These are phyloP conservation scores for Plestiodon gilberti DNA, from an alignment of 2,113 vertebrate species.

Conservation along the genomic window DNA sequence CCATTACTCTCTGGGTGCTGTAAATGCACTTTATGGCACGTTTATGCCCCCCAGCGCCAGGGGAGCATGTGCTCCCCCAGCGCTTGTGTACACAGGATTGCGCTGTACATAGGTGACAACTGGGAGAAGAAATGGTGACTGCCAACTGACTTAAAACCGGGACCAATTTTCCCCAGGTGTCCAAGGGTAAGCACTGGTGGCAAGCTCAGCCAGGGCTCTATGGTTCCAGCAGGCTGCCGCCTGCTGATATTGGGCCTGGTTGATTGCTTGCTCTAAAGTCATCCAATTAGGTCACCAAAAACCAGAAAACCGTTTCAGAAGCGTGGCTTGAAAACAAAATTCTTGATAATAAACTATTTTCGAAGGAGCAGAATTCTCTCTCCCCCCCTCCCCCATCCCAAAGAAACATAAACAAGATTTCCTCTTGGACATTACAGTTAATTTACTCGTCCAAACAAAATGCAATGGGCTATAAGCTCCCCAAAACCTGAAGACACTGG, in stretches of 20 bases:
- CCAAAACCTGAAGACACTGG: constrained; percentile 27
- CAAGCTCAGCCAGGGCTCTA: no score
- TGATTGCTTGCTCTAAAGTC: constrained; percentile 15
- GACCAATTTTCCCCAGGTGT: no score
- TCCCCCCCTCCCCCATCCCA: not conserved
- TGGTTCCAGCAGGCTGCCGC: no score
- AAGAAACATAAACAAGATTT: constrained; percentile 40
- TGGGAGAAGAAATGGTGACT: no score
- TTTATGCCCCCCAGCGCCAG: no score
- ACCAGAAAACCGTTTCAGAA: constrained; percentile 36
- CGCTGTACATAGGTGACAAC: no score
- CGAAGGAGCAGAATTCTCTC: constrained; percentile 43
- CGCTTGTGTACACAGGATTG: no score
- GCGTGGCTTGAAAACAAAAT: constrained; percentile 34
- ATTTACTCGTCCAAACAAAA: constrained; percentile 51
- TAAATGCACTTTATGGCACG: no score
- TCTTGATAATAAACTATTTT: constrained; percentile 42
- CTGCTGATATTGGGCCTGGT: constrained; percentile 6
- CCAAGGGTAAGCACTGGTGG: no score
- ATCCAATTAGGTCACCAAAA: constrained; percentile 55
- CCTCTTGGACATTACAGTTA: constrained; percentile 29
- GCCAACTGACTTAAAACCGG: no score
- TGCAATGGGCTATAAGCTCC: constrained; percentile 11
- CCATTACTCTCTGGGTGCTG: no score
- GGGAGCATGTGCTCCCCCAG: no score